phyloP scores from a whole-genome alignment of 1,140 invertebrate species.

The Aleiodes sp. region DNA sequence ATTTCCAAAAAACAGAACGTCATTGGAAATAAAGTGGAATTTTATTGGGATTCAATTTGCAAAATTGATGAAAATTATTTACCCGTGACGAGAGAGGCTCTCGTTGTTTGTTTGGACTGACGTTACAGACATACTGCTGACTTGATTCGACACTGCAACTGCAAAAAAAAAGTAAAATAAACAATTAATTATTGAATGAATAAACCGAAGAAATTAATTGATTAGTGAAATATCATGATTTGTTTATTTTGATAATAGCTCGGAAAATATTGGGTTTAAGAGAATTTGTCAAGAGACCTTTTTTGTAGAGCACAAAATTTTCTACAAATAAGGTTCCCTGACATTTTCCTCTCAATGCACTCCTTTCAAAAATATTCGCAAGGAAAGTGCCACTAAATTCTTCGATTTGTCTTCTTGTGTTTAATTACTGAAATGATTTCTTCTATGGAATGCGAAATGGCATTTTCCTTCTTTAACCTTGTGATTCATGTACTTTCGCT shows the following conservation, averaged over 20 bases:
- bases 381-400: too few species aligned
- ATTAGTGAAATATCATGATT: too few species aligned
- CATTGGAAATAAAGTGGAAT: background rate
- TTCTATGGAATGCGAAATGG: background rate
- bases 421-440: background rate
- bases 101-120: slow-evolving; percentile 52
- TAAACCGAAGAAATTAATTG: background rate
- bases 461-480: background rate
- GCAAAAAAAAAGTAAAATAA: slow-evolving; percentile 29
- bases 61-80: slow-evolving; percentile 34
- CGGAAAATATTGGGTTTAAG: too few species aligned
- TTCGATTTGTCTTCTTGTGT: too few species aligned
- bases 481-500: background rate
- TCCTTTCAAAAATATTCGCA: too few species aligned
- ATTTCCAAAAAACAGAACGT: too few species aligned
- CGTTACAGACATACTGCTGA: slow-evolving; percentile 53
- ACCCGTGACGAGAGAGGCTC: slow-evolving; percentile 57
- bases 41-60: background rate
- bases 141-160: slow-evolving; percentile 48
- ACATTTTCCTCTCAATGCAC: too few species aligned
- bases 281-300: too few species aligned
- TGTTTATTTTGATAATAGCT: background rate
- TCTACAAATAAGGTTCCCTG: too few species aligned
- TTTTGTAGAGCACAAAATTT: too few species aligned
- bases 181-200: background rate